phyloP scores from a whole-genome alignment of 2,888 invertebrate species.

The Smittia sp. region DNA sequence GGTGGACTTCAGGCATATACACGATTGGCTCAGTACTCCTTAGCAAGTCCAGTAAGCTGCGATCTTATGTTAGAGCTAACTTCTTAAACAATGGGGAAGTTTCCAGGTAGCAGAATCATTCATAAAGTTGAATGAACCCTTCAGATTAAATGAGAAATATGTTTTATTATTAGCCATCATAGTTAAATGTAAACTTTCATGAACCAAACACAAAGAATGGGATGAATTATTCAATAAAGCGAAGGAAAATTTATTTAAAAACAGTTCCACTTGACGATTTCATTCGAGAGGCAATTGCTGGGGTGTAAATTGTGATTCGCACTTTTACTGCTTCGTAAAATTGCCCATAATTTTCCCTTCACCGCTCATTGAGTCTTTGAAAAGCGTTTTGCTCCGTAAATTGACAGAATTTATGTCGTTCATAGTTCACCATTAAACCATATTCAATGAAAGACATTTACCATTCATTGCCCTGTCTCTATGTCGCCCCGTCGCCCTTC shows the following conservation, averaged over 20 bases:
- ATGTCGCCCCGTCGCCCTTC: not conserved
- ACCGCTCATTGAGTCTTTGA: conserved; percentile 18
- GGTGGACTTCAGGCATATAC: too few species aligned
- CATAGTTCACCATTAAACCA: conserved; percentile 31
- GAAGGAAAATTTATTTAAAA: conserved; percentile 5
- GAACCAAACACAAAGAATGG: not conserved
- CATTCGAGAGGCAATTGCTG: not conserved
- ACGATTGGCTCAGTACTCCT: too few species aligned
- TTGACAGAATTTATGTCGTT: conserved; percentile 32
- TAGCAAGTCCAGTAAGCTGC: too few species aligned
- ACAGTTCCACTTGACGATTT: not conserved
- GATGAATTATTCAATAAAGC: not conserved
- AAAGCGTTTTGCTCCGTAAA: conserved; percentile 32
- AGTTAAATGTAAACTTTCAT: not conserved
- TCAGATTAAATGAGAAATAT: not conserved
- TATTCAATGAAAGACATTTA: conserved; percentile 16
- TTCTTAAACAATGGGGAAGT: too few species aligned
- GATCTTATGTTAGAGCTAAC: too few species aligned
- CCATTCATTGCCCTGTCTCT: conserved; percentile 1
- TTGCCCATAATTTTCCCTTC: conserved; percentile 26
- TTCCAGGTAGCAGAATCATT: not conserved
- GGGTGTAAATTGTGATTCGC: conserved; percentile 25
- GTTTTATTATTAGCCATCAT: too few species aligned
- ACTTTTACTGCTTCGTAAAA: not conserved
- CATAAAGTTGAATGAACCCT: not conserved